Percentiles rank a stretch among this genome's conserved stretches.
These are phyloP conservation scores for Baryphthengus martii DNA, from an alignment of 2,113 vertebrate genomes.

Conservation along the genomic window DNA sequence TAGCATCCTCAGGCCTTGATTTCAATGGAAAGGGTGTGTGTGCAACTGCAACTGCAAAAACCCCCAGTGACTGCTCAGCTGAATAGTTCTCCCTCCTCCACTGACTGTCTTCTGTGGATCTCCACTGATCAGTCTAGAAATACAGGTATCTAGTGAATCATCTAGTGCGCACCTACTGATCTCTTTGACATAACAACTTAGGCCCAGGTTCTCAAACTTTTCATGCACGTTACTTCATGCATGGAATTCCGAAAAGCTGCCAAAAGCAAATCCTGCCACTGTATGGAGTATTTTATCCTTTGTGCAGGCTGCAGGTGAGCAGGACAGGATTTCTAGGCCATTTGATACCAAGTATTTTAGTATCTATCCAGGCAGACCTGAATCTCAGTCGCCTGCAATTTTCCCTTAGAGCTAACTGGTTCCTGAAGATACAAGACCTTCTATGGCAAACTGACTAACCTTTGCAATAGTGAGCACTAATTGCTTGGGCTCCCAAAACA, in stretches of 20 bases:
- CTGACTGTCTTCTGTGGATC: too few relatives aligned
- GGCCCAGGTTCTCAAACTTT: neutral
- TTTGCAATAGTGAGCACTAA: neutral
- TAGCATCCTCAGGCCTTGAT: neutral
- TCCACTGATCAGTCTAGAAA: neutral
- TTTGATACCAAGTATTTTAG: neutral
- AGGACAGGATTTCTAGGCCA: neutral
- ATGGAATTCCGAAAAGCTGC: neutral
- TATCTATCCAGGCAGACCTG: neutral
- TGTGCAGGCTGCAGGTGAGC: neutral
- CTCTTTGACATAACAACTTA: too few relatives aligned
- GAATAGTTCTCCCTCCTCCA: neutral
- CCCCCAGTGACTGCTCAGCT: rapidly evolving
- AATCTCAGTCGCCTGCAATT: neutral
- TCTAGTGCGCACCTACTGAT: neutral
- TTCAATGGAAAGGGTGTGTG: neutral
- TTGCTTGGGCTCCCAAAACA: neutral
- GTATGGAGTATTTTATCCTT: neutral
- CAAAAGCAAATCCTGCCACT: neutral
- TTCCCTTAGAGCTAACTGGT: neutral
- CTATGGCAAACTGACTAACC: neutral
- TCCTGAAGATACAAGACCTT: neutral
- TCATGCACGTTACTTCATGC: neutral
- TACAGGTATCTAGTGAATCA: neutral
- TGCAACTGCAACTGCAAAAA: neutral